Percentiles rank a stretch among this genome's conserved stretches.
phyloP scores from a whole-genome alignment of 2,113 vertebrate species.

The Tachuris rubrigastra region DNA sequence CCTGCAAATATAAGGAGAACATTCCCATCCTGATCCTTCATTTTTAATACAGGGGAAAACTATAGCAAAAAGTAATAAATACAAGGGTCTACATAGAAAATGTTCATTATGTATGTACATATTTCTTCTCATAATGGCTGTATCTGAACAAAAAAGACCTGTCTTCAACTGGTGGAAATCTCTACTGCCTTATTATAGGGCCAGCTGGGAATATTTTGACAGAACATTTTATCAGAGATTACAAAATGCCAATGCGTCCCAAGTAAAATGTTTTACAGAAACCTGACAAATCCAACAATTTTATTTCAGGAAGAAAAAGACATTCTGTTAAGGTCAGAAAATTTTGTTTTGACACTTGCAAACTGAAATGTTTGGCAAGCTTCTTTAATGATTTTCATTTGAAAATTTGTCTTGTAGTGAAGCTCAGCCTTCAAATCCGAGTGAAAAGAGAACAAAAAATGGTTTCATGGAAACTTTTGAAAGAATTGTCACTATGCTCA shows the following conservation, averaged over 20 bases:
- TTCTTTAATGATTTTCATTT: neutral
- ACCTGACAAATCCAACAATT: constrained; percentile 11
- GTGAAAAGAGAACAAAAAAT: neutral
- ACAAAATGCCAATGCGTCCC: neutral
- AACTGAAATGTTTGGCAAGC: constrained; percentile 36
- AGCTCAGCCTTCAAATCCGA: neutral
- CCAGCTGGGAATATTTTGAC: constrained; percentile 58
- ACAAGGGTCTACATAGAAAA: neutral
- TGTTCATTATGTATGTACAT: neutral
- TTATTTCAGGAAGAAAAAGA: constrained; percentile 8
- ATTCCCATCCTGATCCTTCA: neutral
- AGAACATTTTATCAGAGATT: constrained; percentile 47
- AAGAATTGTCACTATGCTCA: neutral
- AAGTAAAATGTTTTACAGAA: constrained; percentile 50
- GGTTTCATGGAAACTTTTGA: neutral
- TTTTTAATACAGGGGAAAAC: neutral
- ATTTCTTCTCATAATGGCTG: constrained; percentile 3
- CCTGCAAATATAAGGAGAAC: neutral
- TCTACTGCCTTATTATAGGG: constrained; percentile 23
- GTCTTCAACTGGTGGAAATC: constrained; percentile 9
- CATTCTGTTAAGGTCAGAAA: constrained; percentile 5
- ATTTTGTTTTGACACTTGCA: constrained; percentile 40
- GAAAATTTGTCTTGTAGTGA: neutral
- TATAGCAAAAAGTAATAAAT: neutral
- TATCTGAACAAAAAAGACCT: constrained; percentile 18